These are phyloP conservation scores for Danaus chrysippus DNA, from an alignment of 2,888 invertebrate genomes.

Conservation along the genomic window DNA sequence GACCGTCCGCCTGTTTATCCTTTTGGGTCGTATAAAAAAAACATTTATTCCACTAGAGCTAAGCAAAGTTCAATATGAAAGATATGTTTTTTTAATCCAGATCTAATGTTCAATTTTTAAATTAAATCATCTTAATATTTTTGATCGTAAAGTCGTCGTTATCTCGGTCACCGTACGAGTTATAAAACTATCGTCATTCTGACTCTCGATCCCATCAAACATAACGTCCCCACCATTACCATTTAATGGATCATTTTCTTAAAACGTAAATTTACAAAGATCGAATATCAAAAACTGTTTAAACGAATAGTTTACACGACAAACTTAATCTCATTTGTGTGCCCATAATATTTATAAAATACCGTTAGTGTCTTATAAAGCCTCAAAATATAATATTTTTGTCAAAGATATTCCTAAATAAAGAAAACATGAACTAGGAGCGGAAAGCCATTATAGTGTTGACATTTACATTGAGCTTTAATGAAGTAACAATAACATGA, in stretches of 20 bases:
- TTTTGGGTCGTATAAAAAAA: too few relatives aligned
- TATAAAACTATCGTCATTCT: constrained; percentile 15
- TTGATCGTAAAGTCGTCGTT: not conserved
- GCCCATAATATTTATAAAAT: too few relatives aligned
- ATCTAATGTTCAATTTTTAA: not conserved
- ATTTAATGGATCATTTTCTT: constrained; percentile 34
- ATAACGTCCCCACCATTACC: constrained; percentile 41
- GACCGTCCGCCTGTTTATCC: too few relatives aligned
- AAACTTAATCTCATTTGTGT: too few relatives aligned
- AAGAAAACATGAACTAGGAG: not conserved
- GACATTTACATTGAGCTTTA: constrained; percentile 28
- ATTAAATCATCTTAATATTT: not conserved
- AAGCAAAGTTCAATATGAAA: too few relatives aligned
- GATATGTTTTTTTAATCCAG: too few relatives aligned
- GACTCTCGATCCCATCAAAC: constrained; percentile 40
- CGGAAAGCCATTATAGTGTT: not conserved
- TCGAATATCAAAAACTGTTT: not conserved
- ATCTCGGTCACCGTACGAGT: not conserved
- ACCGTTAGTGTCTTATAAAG: too few relatives aligned
- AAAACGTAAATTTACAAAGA: not conserved
- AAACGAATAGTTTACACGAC: too few relatives aligned
- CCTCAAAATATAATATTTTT: too few relatives aligned
- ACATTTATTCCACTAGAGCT: too few relatives aligned
- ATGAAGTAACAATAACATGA: constrained; percentile 36
- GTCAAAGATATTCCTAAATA: not conserved